Evolutionary conservation across 2,888 invertebrate species (phyloP).

Genomic region (Erebia ligea): DNA sequence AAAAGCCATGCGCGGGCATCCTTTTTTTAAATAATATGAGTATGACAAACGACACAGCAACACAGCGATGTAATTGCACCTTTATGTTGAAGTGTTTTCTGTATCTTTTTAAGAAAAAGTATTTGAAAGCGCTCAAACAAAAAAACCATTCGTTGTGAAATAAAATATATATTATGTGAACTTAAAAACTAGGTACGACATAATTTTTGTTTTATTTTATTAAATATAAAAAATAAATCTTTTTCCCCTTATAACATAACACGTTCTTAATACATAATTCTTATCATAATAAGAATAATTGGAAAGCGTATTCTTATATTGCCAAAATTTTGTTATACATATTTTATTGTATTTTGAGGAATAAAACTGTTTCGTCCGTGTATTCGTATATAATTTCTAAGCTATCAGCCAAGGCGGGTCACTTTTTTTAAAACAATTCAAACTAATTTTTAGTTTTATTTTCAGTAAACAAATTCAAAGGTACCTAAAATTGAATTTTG

Average conservation of each 20-base stretch:
- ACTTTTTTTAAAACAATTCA: no score
- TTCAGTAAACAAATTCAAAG: no score
- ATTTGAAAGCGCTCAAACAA: constrained; percentile 27
- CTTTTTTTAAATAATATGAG: no score
- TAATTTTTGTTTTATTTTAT: constrained; percentile 8
- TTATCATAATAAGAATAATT: constrained; percentile 7
- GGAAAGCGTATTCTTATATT: constrained; percentile 47
- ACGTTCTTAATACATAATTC: constrained; percentile 7
- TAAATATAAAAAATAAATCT: constrained; percentile 16
- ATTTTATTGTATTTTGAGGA: background rate
- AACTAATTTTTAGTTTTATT: no score
- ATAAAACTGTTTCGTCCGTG: background rate
- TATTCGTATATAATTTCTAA: background rate
- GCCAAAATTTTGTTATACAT: constrained; percentile 33
- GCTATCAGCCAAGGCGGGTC: background rate
- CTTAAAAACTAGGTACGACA: constrained; percentile 12
- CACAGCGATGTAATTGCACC: background rate
- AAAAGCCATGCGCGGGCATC: no score
- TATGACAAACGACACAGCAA: background rate
- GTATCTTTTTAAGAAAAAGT: background rate
- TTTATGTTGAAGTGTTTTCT: background rate
- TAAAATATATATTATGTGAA: constrained; percentile 6
- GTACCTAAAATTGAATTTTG: no score
- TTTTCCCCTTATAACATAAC: constrained; percentile 12
- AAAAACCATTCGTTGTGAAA: constrained; percentile 4